A percentile compares a stretch with the other conserved stretches of the same genome.
Conservation (phyloP, 1,140 invertebrate genomes). For the Oscheius sp. region DNA sequence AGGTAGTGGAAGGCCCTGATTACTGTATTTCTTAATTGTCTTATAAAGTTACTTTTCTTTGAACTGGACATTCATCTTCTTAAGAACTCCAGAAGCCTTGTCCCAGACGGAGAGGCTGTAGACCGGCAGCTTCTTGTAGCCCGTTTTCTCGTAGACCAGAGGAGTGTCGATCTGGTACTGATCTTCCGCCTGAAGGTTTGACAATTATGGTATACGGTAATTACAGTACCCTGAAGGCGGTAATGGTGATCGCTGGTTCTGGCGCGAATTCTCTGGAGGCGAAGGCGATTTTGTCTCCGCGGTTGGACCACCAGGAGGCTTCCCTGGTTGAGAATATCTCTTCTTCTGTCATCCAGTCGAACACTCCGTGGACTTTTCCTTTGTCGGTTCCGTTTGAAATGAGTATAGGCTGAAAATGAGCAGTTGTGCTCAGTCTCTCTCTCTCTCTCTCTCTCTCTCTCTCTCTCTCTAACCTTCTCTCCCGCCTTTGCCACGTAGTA, state of each 20-base stretch:
- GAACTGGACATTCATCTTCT: slow-evolving; percentile 38
- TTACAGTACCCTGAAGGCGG: not conserved
- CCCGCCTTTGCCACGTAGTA: slow-evolving; percentile 42
- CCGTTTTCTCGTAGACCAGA: slow-evolving; percentile 52
- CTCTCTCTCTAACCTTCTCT: not conserved
- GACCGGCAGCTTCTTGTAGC: slow-evolving; percentile 22
- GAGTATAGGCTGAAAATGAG: not conserved
- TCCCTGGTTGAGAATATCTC: slow-evolving; percentile 49
- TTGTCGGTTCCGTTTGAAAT: not conserved
- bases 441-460: no score
- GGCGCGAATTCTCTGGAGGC: slow-evolving; percentile 47
- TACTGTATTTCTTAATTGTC: no score
- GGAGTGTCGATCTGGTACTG: slow-evolving; percentile 10
- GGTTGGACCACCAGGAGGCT: slow-evolving; percentile 57
- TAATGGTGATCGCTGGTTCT: slow-evolving; percentile 43
- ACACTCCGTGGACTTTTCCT: slow-evolving; percentile 28
- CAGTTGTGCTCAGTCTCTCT: no score
- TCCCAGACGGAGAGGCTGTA: slow-evolving; percentile 38
- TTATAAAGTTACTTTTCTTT: no score
- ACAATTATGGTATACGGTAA: not conserved
- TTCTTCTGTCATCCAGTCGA: slow-evolving; percentile 61
- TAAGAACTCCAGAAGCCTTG: slow-evolving; percentile 13
- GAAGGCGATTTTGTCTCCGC: slow-evolving; percentile 50
- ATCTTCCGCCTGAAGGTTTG: not conserved
- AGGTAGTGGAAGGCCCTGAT: slow-evolving; percentile 43